A percentile compares a stretch with the other conserved stretches of the same genome.
Conservation (phyloP, 1,140 invertebrate genomes). For the Eupristina koningsbergeri region DNA sequence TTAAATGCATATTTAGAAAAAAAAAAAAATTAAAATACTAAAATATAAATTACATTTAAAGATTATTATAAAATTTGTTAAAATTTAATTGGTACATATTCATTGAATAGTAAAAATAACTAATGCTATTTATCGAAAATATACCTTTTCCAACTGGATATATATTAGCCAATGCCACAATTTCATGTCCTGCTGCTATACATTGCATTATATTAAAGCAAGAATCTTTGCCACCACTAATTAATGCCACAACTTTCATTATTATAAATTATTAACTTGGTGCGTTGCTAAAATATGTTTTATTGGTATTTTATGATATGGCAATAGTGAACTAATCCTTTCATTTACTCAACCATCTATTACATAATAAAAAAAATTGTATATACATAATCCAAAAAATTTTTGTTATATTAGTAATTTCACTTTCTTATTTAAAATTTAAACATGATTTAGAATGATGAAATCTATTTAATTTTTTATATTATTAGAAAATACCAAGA, state of each 20-base stretch:
- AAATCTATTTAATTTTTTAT: not conserved
- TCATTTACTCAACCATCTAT: conserved; percentile 65
- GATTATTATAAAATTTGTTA: too few species aligned
- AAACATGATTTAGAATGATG: not conserved
- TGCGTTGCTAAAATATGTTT: not conserved
- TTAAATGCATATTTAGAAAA: too few species aligned
- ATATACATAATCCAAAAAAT: conserved; percentile 39
- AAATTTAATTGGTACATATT: too few species aligned
- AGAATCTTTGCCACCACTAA: conserved; percentile 99
- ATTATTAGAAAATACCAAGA: not conserved
- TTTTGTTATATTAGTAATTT: not conserved
- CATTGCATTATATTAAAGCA: conserved; percentile 99
- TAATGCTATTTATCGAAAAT: not conserved
- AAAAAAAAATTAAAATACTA: too few species aligned
- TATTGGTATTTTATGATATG: conserved; percentile 44
- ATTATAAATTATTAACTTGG: conserved; percentile 56
- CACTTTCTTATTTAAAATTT: not conserved
- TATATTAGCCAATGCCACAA: conserved; percentile 97
- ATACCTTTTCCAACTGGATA: conserved; percentile 89
- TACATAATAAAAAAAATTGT: conserved; percentile 54
- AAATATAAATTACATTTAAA: too few species aligned
- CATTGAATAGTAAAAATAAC: too few species aligned
- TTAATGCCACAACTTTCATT: conserved; percentile 91
- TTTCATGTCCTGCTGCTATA: conserved; percentile 94
- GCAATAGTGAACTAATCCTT: conserved; percentile 49